Conservation (phyloP, 92 coral and sea anemone species). For the Heteractis magnifica region DNA sequence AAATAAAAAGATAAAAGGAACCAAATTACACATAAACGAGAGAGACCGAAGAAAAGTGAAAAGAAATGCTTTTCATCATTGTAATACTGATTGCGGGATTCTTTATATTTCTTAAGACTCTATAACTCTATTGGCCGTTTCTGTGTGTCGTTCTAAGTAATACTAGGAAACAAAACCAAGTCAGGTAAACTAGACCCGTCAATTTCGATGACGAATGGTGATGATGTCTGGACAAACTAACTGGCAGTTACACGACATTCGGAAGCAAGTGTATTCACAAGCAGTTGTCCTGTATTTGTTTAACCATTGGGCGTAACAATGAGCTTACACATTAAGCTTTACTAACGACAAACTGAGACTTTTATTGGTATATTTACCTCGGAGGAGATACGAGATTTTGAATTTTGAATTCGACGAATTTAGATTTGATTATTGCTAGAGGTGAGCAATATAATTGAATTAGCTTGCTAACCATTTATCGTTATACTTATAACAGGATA, state of each 20-base stretch:
- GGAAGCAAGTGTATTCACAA: neutral
- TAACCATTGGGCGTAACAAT: neutral
- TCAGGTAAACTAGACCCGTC: neutral
- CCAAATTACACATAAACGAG: no score
- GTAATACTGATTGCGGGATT: no score
- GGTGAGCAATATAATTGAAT: no score
- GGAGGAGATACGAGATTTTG: neutral
- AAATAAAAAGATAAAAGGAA: neutral
- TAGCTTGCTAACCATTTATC: no score
- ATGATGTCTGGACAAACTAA: neutral
- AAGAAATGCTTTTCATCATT: neutral
- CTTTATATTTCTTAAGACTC: no score
- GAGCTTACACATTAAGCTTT: neutral
- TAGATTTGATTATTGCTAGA: neutral
- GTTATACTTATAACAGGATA: no score
- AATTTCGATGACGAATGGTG: neutral
- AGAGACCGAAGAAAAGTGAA: neutral
- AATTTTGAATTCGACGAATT: neutral
- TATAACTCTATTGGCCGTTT: no score
- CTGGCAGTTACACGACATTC: neutral
- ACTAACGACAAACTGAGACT: neutral
- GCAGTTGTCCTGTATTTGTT: neutral
- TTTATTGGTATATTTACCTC: neutral
- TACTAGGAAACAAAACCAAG: neutral
- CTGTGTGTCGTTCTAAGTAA: no score